These are phyloP conservation scores for Chelonus formosanus DNA, from an alignment of 2,888 invertebrate species.

Conservation along the genomic window DNA sequence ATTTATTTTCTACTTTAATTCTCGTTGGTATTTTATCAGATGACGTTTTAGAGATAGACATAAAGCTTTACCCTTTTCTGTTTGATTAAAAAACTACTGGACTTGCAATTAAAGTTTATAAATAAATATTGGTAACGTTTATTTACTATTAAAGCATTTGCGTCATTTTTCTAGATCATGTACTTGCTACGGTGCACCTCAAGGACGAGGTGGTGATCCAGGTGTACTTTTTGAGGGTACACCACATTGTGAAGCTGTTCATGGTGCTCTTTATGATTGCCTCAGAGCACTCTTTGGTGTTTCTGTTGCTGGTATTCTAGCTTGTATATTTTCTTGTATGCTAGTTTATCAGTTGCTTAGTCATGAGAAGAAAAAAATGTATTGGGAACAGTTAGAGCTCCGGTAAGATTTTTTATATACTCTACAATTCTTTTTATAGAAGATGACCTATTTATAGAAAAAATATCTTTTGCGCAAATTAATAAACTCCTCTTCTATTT, in stretches of 20 bases:
- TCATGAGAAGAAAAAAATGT: slow-evolving; percentile 93
- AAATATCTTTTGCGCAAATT: too few species aligned
- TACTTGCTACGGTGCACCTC: slow-evolving; percentile 64
- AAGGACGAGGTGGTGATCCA: slow-evolving; percentile 55
- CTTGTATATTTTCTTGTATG: slow-evolving; percentile 93
- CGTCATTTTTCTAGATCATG: slow-evolving; percentile 62
- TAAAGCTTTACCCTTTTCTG: slow-evolving; percentile 11
- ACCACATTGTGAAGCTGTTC: slow-evolving; percentile 88
- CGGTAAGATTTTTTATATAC: slow-evolving; percentile 57
- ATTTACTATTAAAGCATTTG: neutral
- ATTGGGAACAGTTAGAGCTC: slow-evolving; percentile 90
- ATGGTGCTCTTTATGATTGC: slow-evolving; percentile 88
- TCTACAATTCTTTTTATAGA: neutral
- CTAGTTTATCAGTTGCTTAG: slow-evolving; percentile 88
- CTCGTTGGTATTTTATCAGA: slow-evolving; percentile 17
- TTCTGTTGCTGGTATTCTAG: slow-evolving; percentile 87
- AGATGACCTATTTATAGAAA: too few species aligned
- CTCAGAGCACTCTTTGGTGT: slow-evolving; percentile 89
- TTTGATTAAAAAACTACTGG: slow-evolving; percentile 13
- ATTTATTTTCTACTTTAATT: slow-evolving; percentile 19
- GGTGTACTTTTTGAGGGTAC: slow-evolving; percentile 83
- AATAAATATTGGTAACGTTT: neutral
- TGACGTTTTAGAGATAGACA: slow-evolving; percentile 3
- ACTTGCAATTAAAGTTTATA: neutral
- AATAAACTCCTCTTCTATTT: too few species aligned